Conservation (phyloP, 2,888 invertebrate species). For the Leucophenga montana region DNA sequence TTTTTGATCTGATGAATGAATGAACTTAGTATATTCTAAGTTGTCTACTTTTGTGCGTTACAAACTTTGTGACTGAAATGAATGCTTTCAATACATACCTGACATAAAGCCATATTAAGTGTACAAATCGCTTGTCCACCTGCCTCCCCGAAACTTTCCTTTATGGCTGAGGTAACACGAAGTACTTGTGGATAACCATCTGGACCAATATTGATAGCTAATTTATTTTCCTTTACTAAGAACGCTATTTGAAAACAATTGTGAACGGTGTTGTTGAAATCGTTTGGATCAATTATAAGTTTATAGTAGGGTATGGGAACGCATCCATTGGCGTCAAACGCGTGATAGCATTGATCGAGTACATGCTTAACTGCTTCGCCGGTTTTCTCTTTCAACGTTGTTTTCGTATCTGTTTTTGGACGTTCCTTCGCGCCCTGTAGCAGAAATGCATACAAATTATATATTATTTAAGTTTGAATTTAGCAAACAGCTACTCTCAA, state of each 20-base stretch:
- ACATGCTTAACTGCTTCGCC: not conserved
- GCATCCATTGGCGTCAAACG: not conserved
- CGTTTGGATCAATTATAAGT: slow-evolving; percentile 75
- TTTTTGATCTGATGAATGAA: too few species aligned
- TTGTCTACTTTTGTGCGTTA: too few species aligned
- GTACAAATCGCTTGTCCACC: not conserved
- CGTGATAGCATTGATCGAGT: not conserved
- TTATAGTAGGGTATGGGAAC: slow-evolving; percentile 76
- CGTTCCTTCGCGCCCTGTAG: not conserved
- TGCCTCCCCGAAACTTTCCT: not conserved
- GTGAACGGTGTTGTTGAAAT: slow-evolving; percentile 76
- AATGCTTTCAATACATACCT: not conserved
- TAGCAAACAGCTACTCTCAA: not conserved
- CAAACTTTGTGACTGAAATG: too few species aligned
- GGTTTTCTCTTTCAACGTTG: not conserved
- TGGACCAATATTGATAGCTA: slow-evolving; percentile 73
- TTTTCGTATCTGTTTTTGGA: not conserved
- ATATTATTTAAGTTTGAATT: too few species aligned
- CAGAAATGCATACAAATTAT: not conserved
- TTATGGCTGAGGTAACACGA: slow-evolving; percentile 41
- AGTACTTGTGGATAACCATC: slow-evolving; percentile 65
- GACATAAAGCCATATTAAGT: not conserved
- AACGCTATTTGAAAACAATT: slow-evolving; percentile 78
- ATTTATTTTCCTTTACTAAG: slow-evolving; percentile 75
- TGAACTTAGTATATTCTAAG: too few species aligned